Evolutionary conservation across 2,797 vertebrate species (phyloP).

Genomic region (Streptopelia turtur): DNA sequence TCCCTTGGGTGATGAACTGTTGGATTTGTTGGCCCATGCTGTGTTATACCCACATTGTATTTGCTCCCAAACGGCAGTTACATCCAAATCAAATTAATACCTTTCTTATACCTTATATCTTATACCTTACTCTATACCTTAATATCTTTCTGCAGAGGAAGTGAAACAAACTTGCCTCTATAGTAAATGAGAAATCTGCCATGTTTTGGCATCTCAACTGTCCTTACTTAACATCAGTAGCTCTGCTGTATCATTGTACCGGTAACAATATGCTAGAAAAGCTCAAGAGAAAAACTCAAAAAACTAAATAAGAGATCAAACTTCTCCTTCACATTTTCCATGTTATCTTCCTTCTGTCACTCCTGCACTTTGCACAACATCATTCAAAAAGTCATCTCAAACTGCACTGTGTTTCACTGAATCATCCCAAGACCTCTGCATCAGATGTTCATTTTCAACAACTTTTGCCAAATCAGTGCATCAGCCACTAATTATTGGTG

Average conservation of each 20-base stretch:
- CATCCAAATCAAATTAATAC: not conserved
- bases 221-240: not conserved
- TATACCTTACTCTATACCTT: too few species aligned
- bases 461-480: constrained; percentile 26
- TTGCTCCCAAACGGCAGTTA: not conserved
- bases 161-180: not conserved
- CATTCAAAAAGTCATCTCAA: not conserved
- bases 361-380: not conserved
- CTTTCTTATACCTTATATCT: too few species aligned
- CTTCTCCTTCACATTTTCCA: not conserved
- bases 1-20: not conserved
- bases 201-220: not conserved
- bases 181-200: not conserved
- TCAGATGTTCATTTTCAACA: constrained; percentile 20
- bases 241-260: not conserved
- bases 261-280: not conserved
- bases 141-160: not conserved
- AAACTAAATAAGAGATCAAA: not conserved
- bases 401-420: not conserved
- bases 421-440: constrained; percentile 4
- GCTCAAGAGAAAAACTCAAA: not conserved
- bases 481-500: constrained; percentile 22
- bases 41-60: not conserved
- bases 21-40: not conserved
- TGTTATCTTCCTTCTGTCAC: not conserved